Conservation (phyloP, 92 coral and sea anemone species). For the Siderastrea siderea region DNA sequence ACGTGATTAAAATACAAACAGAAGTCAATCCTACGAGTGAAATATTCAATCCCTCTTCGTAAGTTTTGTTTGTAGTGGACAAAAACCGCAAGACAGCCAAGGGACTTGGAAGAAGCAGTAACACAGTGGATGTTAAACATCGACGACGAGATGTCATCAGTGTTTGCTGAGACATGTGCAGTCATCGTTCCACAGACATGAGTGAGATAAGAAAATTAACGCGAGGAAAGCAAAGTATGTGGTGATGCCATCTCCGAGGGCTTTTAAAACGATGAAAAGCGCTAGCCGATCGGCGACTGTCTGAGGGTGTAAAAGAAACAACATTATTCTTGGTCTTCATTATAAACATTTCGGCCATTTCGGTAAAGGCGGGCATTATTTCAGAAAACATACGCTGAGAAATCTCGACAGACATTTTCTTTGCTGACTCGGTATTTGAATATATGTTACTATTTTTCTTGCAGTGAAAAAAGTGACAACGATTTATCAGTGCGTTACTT, state of each 20-base stretch:
- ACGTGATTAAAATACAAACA: neutral
- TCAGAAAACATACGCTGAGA: too few species aligned
- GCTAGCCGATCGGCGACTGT: too few species aligned
- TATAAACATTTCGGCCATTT: too few species aligned
- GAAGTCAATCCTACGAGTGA: neutral
- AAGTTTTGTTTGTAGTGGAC: neutral
- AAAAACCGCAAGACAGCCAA: neutral
- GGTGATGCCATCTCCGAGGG: neutral
- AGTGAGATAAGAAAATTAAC: neutral
- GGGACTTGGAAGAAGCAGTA: neutral
- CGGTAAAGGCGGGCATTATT: too few species aligned
- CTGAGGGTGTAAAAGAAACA: too few species aligned
- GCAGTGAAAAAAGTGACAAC: too few species aligned
- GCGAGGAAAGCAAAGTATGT: neutral
- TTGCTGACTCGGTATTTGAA: too few species aligned
- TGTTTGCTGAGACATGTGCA: conserved; percentile 12
- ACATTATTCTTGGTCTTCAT: neutral
- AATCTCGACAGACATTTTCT: too few species aligned
- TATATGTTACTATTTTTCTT: too few species aligned
- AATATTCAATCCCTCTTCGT: too few species aligned
- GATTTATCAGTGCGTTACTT: too few species aligned
- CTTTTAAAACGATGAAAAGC: too few species aligned
- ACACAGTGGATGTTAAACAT: neutral
- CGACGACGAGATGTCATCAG: neutral
- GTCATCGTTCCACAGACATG: conserved; percentile 16